These are phyloP conservation scores for Nothobranchius furzeri DNA, from an alignment of 2,113 vertebrate species.

Conservation along the genomic window DNA sequence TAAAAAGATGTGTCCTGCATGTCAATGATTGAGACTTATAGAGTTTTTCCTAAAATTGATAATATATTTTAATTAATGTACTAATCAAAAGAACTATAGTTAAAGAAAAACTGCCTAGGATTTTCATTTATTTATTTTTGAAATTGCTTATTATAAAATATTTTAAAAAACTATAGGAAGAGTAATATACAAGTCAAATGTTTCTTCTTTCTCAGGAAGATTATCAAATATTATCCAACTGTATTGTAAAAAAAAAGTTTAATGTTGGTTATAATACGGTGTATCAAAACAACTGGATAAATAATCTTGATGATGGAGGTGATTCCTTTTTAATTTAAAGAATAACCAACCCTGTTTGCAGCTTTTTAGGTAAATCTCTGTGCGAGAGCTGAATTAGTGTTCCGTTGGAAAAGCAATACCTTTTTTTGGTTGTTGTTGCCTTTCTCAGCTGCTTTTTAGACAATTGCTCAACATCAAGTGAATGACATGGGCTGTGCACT, in stretches of 20 bases:
- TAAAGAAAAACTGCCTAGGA: background rate
- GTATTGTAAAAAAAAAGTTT: too few relatives aligned
- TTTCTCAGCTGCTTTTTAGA: background rate
- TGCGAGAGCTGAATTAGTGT: background rate
- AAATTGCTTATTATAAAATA: constrained; percentile 4
- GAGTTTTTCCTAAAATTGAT: constrained; percentile 14
- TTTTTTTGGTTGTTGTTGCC: background rate
- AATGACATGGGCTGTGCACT: background rate
- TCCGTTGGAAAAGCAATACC: background rate
- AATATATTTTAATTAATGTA: constrained; percentile 13
- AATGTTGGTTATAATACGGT: background rate
- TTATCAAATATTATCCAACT: too few relatives aligned
- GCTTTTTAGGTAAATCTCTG: background rate
- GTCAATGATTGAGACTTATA: constrained; percentile 2
- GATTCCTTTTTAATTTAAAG: background rate
- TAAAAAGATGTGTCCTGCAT: constrained; percentile 46
- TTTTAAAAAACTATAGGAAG: background rate
- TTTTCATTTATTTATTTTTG: constrained; percentile 2
- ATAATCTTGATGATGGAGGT: constrained; percentile 13
- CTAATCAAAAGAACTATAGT: background rate
- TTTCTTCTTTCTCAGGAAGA: background rate
- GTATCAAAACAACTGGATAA: background rate
- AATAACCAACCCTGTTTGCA: background rate
- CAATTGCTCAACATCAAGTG: constrained; percentile 9
- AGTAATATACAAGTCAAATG: constrained; percentile 3